Conservation (phyloP, 2,888 invertebrate genomes). For the Tachina lurida region DNA sequence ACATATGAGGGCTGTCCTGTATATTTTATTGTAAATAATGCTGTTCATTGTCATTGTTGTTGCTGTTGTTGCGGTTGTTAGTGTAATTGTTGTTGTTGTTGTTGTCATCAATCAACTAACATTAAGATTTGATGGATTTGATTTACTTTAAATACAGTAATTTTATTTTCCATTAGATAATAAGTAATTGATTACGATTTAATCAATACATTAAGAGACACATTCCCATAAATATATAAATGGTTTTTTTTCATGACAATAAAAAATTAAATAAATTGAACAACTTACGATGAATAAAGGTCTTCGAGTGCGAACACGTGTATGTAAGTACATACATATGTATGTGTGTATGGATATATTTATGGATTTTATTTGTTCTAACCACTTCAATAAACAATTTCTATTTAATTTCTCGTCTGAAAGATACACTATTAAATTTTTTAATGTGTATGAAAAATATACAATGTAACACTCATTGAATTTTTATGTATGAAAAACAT, state of each 20-base stretch:
- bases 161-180: slow-evolving; percentile 54
- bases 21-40: slow-evolving; percentile 64
- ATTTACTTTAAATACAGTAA: slow-evolving; percentile 33
- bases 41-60: slow-evolving; percentile 69
- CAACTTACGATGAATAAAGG: background rate
- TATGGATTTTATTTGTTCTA: no score
- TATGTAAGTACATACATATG: background rate
- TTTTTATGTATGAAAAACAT: no score
- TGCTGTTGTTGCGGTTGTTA: slow-evolving; percentile 57
- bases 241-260: slow-evolving; percentile 10
- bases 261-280: slow-evolving; percentile 17
- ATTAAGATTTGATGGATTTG: slow-evolving; percentile 62
- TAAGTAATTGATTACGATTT: slow-evolving; percentile 62
- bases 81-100: slow-evolving; percentile 67
- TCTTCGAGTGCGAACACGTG: no score
- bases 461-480: no score
- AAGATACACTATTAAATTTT: no score
- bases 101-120: slow-evolving; percentile 69
- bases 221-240: background rate
- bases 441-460: no score
- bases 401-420: no score
- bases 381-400: no score
- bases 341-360: background rate
- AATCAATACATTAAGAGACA: slow-evolving; percentile 7
- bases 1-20: slow-evolving; percentile 70